phyloP scores from a whole-genome alignment of 2,797 vertebrate species.

The Lindbergichthys nudifrons region DNA sequence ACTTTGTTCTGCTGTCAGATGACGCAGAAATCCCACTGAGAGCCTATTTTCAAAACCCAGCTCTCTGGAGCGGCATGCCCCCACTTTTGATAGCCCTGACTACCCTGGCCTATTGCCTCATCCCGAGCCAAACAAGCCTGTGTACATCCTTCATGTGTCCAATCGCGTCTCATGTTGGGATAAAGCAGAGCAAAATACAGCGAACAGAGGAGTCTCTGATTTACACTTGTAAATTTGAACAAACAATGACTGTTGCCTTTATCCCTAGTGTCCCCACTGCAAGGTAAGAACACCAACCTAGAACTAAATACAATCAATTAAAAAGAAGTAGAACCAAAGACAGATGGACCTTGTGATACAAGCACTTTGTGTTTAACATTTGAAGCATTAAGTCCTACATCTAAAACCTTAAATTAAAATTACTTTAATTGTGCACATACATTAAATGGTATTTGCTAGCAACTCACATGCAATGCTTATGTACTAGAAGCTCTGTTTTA shows the following conservation, averaged over 20 bases:
- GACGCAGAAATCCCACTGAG: slow-evolving; percentile 69
- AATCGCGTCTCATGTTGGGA: slow-evolving; percentile 58
- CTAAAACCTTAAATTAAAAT: slow-evolving; percentile 8
- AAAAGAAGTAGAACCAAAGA: not conserved
- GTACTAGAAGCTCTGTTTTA: not conserved
- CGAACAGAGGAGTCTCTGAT: slow-evolving; percentile 62
- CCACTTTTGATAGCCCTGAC: slow-evolving; percentile 61
- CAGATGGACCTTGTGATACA: not conserved
- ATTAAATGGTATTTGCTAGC: not conserved
- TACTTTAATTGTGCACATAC: not conserved
- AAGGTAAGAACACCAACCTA: slow-evolving; percentile 20
- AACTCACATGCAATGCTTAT: not conserved
- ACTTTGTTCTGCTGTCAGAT: slow-evolving; percentile 76
- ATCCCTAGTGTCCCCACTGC: slow-evolving; percentile 12
- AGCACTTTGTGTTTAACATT: slow-evolving; percentile 15
- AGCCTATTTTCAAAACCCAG: slow-evolving; percentile 63
- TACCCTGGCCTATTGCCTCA: slow-evolving; percentile 71
- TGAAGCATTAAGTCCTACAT: not conserved
- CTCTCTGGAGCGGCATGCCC: slow-evolving; percentile 51
- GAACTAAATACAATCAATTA: slow-evolving; percentile 23
- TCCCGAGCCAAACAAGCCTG: slow-evolving; percentile 62
- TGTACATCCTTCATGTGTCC: slow-evolving; percentile 63
- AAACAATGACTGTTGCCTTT: slow-evolving; percentile 29
- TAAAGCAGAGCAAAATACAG: slow-evolving; percentile 56
- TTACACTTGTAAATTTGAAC: slow-evolving; percentile 61